These are phyloP conservation scores for Caenorhabditis uteleia DNA, from an alignment of 2,888 invertebrate species.

Conservation along the genomic window DNA sequence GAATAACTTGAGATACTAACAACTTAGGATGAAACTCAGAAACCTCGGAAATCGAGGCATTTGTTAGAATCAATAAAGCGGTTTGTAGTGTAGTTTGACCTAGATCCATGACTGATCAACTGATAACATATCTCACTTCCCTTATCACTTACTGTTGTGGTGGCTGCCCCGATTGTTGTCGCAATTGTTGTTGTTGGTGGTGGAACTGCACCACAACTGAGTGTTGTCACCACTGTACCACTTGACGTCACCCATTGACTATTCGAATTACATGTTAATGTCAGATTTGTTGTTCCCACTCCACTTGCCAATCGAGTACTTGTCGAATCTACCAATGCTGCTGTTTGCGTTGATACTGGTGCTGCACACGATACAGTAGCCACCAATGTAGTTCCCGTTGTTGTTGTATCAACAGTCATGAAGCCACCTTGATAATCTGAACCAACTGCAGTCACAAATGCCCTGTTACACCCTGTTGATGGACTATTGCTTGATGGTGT, in stretches of 20 bases:
- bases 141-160: conserved; percentile 2
- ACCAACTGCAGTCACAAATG: conserved; percentile 11
- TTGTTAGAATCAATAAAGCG: conserved; percentile 29
- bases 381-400: conserved; percentile 14
- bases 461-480: conserved; percentile 20
- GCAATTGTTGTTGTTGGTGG: conserved; percentile 13
- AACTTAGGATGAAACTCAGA: conserved; percentile 13
- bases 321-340: conserved; percentile 20
- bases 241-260: conserved; percentile 42
- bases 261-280: conserved; percentile 39
- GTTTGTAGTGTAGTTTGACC: conserved; percentile 14
- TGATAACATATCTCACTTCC: conserved; percentile 2
- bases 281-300: conserved; percentile 33
- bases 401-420: conserved; percentile 36
- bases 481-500: conserved; percentile 11
- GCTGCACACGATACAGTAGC: conserved; percentile 22
- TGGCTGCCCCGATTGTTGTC: conserved; percentile 3
- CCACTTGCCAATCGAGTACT: conserved; percentile 19
- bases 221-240: conserved; percentile 19
- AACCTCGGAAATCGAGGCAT: conserved; percentile 9
- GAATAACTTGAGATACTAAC: too few relatives aligned
- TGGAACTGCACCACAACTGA: conserved; percentile 26
- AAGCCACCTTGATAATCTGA: conserved; percentile 34
- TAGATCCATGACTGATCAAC: neutral
- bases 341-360: conserved; percentile 16